phyloP scores from a whole-genome alignment of 2,797 vertebrate genomes.

The Intellagama lesueurii region DNA sequence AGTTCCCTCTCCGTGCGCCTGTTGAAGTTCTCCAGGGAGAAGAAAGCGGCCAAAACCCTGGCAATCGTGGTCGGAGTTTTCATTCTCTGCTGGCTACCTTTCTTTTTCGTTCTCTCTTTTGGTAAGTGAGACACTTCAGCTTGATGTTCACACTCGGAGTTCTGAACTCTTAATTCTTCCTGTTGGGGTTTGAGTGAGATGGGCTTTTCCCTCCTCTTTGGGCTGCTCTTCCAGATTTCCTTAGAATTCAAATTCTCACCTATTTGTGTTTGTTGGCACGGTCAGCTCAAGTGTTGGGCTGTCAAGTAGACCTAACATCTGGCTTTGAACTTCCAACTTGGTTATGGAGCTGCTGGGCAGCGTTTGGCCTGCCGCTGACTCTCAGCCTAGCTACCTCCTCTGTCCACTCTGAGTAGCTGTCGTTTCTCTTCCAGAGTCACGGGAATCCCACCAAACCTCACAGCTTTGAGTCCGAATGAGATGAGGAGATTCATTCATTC shows the following conservation, averaged over 20 bases:
- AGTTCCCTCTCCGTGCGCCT: conserved; percentile 95
- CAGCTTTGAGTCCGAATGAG: too few species aligned
- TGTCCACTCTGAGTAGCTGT: not conserved
- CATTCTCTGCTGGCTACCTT: conserved; percentile 97
- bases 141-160: not conserved
- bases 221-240: not conserved
- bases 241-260: not conserved
- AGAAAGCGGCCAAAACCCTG: conserved; percentile 97
- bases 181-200: not conserved
- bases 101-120: conserved; percentile 95
- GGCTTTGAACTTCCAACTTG: not conserved
- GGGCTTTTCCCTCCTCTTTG: too few species aligned
- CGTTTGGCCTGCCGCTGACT: not conserved
- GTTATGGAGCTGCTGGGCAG: too few species aligned
- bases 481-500: not conserved
- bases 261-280: not conserved
- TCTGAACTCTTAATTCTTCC: not conserved
- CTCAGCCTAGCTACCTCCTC: not conserved
- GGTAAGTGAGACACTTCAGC: conserved; percentile 81
- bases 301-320: not conserved
- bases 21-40: conserved; percentile 98
- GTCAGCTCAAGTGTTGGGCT: too few species aligned
- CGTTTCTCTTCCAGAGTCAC: too few species aligned
- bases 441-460: too few species aligned
- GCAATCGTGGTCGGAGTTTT: conserved; percentile 98